Conservation (phyloP, 2,797 vertebrate genomes). For the Selene dorsalis region DNA sequence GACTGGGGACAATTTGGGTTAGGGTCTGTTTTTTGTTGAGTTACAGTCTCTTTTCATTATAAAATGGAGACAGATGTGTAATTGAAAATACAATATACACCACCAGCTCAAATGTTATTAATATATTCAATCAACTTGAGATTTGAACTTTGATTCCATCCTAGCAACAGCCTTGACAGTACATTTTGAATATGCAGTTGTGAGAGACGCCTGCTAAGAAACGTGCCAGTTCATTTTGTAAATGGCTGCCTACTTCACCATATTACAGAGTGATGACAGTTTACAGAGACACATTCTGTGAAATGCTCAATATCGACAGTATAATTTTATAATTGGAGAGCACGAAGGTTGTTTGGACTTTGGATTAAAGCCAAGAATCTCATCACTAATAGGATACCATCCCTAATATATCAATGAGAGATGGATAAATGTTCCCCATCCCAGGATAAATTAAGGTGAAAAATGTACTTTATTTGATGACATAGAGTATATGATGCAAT, state of each 20-base stretch:
- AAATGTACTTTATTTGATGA: background rate
- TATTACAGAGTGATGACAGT: slow-evolving; percentile 51
- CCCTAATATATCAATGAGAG: slow-evolving; percentile 11
- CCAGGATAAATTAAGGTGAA: background rate
- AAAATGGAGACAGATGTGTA: background rate
- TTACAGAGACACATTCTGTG: slow-evolving; percentile 50
- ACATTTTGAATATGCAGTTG: slow-evolving; percentile 22
- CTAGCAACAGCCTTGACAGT: background rate
- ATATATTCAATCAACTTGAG: background rate
- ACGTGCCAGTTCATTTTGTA: slow-evolving; percentile 61
- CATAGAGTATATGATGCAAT: background rate
- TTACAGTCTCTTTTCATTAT: background rate
- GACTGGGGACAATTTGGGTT: no score
- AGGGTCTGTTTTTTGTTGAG: no score
- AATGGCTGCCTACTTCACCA: slow-evolving; percentile 54
- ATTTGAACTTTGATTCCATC: background rate
- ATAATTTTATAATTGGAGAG: slow-evolving; percentile 26
- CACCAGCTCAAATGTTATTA: background rate
- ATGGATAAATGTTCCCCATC: background rate
- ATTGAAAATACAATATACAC: background rate
- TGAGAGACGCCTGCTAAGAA: slow-evolving; percentile 39
- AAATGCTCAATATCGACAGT: slow-evolving; percentile 49
- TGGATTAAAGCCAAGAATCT: slow-evolving; percentile 47
- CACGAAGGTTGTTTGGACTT: slow-evolving; percentile 22
- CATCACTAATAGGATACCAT: slow-evolving; percentile 23